phyloP scores from a whole-genome alignment of 2,888 invertebrate species.

The Operophtera brumata region DNA sequence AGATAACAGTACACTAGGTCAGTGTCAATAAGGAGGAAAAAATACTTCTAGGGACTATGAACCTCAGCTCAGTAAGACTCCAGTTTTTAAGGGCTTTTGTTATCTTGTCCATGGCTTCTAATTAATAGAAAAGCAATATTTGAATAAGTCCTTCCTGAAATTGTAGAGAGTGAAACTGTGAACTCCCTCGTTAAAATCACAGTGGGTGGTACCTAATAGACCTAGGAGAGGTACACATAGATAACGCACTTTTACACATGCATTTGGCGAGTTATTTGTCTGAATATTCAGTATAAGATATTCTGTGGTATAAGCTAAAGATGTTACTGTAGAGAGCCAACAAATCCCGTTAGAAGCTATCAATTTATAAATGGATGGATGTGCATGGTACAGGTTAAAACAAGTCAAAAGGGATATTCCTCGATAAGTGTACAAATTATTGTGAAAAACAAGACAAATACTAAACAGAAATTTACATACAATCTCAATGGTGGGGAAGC shows the following conservation, averaged over 20 bases:
- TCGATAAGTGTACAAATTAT: background rate
- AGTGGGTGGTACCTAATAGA: too few species aligned
- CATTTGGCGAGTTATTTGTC: background rate
- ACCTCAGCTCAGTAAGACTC: too few species aligned
- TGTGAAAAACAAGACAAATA: background rate
- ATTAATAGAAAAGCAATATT: too few species aligned
- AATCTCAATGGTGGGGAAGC: constrained; percentile 95
- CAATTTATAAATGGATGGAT: background rate
- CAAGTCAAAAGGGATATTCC: background rate
- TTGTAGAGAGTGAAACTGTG: too few species aligned
- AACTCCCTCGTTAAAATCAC: too few species aligned
- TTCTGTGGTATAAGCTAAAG: too few species aligned
- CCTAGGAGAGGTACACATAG: background rate
- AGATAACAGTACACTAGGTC: constrained; percentile 40
- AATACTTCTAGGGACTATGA: background rate
- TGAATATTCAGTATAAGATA: background rate
- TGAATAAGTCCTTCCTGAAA: too few species aligned
- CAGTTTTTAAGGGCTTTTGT: too few species aligned
- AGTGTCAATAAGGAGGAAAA: too few species aligned
- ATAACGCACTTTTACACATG: background rate
- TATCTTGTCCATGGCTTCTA: too few species aligned
- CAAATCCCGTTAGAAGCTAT: constrained; percentile 11
- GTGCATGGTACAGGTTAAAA: constrained; percentile 4
- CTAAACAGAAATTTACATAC: constrained; percentile 80
- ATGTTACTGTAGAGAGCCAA: background rate